Conservation (phyloP, 2,113 vertebrate genomes). For the Collichthys lucidus region DNA sequence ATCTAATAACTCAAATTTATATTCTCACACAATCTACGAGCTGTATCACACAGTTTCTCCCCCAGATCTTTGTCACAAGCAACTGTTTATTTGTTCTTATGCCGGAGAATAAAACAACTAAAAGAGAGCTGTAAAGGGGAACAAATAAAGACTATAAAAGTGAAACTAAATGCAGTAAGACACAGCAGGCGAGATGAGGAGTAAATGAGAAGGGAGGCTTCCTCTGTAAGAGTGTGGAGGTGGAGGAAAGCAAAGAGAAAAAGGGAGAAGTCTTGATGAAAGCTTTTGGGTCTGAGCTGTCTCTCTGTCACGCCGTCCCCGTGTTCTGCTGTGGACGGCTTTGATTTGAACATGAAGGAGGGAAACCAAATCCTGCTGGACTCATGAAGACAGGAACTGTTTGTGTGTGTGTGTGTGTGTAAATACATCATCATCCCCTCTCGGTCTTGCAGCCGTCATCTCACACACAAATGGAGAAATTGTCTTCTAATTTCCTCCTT, state of each 20-base stretch:
- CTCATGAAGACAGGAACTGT: slow-evolving; percentile 19
- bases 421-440: slow-evolving; percentile 13
- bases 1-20: slow-evolving; percentile 2
- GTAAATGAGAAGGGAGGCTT: slow-evolving; percentile 8
- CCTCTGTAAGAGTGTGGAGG: slow-evolving; percentile 53
- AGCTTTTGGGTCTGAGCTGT: slow-evolving; percentile 47
- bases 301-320: not conserved
- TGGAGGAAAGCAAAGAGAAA: slow-evolving; percentile 51
- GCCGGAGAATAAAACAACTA: not conserved
- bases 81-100: slow-evolving; percentile 1
- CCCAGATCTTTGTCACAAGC: slow-evolving; percentile 18
- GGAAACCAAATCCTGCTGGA: slow-evolving; percentile 37
- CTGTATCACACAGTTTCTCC: not conserved
- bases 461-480: slow-evolving; percentile 46
- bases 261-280: slow-evolving; percentile 64
- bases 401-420: not conserved
- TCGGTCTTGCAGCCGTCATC: slow-evolving; percentile 13
- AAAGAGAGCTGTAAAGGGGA: not conserved
- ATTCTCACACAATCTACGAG: not conserved
- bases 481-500: slow-evolving; percentile 58
- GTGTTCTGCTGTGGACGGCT: slow-evolving; percentile 45
- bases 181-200: slow-evolving; percentile 32
- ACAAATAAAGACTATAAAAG: slow-evolving; percentile 16
- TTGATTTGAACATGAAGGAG: slow-evolving; percentile 69
- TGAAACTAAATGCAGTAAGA: slow-evolving; percentile 39